phyloP scores from a whole-genome alignment of 2,888 invertebrate species.

The Aporophyla nigra region DNA sequence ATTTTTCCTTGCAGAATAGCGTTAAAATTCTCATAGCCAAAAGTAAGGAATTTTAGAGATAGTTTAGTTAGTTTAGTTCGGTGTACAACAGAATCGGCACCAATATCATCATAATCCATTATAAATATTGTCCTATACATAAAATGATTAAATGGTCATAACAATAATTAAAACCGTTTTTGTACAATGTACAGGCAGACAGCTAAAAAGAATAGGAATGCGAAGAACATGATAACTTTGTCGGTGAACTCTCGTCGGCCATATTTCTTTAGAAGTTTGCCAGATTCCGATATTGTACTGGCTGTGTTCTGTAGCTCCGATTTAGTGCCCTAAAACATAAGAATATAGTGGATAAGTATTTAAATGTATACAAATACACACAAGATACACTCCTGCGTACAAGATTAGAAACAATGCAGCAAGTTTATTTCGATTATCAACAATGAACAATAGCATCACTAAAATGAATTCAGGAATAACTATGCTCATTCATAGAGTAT shows the following conservation, averaged over 20 bases:
- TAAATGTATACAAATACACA: too few relatives aligned
- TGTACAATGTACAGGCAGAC: slow-evolving; percentile 98
- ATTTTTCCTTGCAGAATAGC: too few relatives aligned
- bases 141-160: slow-evolving; percentile 46
- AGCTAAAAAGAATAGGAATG: slow-evolving; percentile 96
- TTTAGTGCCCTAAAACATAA: slow-evolving; percentile 91
- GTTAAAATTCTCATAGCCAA: too few relatives aligned
- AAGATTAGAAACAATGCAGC: not conserved
- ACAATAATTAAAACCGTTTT: slow-evolving; percentile 93
- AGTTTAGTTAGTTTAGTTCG: too few relatives aligned
- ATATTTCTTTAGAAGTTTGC: slow-evolving; percentile 98
- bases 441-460: not conserved
- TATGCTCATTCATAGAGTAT: not conserved
- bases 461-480: not conserved
- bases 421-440: not conserved
- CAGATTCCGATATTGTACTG: slow-evolving; percentile 96
- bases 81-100: too few relatives aligned
- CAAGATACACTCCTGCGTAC: not conserved
- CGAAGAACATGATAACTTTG: slow-evolving; percentile 96
- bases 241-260: slow-evolving; percentile 98
- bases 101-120: slow-evolving; percentile 56
- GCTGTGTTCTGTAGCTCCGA: slow-evolving; percentile 96
- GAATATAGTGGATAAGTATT: not conserved
- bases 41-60: too few relatives aligned
- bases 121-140: slow-evolving; percentile 64